Conservation (phyloP, 2,888 invertebrate species). For the Bembecia ichneumoniformis region DNA sequence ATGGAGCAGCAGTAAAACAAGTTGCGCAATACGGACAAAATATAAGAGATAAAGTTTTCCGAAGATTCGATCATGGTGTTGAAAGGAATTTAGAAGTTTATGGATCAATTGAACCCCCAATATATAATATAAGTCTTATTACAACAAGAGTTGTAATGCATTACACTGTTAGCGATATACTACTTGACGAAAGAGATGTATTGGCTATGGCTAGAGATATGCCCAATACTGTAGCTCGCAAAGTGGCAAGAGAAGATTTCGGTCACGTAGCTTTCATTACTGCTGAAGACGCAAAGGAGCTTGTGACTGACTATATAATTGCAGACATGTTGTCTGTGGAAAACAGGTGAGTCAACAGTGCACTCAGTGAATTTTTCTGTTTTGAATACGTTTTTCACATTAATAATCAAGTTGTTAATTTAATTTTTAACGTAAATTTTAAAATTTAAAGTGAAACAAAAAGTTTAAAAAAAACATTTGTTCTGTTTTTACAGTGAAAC, state of each 20-base stretch:
- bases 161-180: constrained; percentile 32
- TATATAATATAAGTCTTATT: constrained; percentile 33
- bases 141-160: constrained; percentile 37
- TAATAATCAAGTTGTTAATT: too few relatives aligned
- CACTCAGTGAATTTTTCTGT: too few relatives aligned
- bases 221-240: constrained; percentile 31
- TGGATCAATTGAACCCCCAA: constrained; percentile 27
- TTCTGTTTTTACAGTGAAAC: too few relatives aligned
- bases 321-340: constrained; percentile 15
- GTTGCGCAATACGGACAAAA: constrained; percentile 51
- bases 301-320: constrained; percentile 40
- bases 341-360: constrained; percentile 1
- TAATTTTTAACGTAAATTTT: too few relatives aligned
- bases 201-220: constrained; percentile 37
- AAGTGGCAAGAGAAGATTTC: constrained; percentile 34
- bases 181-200: constrained; percentile 39
- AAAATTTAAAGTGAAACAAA: too few relatives aligned
- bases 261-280: constrained; percentile 33
- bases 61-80: constrained; percentile 34
- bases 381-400: too few relatives aligned
- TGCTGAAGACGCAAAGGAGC: constrained; percentile 33
- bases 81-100: constrained; percentile 28
- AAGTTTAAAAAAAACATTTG: too few relatives aligned
- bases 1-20: constrained; percentile 43
- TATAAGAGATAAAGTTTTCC: constrained; percentile 35